Evolutionary conservation across 2,113 vertebrate genomes (phyloP).

Genomic region (Ammodytes dubius): DNA sequence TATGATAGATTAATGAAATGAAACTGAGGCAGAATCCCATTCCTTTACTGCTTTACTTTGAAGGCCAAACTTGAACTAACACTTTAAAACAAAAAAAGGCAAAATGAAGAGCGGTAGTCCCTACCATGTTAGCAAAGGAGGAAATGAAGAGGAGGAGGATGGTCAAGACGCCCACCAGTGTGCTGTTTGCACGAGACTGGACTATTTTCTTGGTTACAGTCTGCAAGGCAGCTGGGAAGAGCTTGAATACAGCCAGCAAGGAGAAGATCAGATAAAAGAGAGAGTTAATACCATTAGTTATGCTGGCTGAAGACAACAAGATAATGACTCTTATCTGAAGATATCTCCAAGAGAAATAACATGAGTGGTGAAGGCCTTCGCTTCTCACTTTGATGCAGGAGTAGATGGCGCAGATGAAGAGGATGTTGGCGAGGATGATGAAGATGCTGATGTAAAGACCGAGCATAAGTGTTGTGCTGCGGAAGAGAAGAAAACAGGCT

Average conservation of each 20-base stretch:
- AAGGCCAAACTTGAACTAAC: background rate
- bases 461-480: conserved; percentile 90
- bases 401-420: conserved; percentile 93
- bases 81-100: conserved; percentile 1
- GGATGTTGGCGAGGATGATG: conserved; percentile 88
- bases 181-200: conserved; percentile 92
- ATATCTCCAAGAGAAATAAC: conserved; percentile 34
- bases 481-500: conserved; percentile 57
- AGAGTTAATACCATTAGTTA: conserved; percentile 62
- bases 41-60: background rate
- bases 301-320: conserved; percentile 45
- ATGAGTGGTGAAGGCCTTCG: conserved; percentile 21
- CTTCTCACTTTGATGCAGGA: conserved; percentile 92
- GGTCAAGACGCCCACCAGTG: conserved; percentile 89
- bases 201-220: conserved; percentile 90
- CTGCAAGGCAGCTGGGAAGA: conserved; percentile 89
- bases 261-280: conserved; percentile 56
- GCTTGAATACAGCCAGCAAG: conserved; percentile 75
- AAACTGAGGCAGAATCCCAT: background rate
- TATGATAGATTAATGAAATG: conserved; percentile 6
- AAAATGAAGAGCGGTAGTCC: conserved; percentile 21
- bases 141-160: conserved; percentile 93
- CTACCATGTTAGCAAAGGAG: conserved; percentile 94
- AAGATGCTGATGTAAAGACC: conserved; percentile 90
- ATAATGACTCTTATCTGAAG: conserved; percentile 54